phyloP scores from a whole-genome alignment of 2,113 vertebrate species.

The Lethenteron reissneri region DNA sequence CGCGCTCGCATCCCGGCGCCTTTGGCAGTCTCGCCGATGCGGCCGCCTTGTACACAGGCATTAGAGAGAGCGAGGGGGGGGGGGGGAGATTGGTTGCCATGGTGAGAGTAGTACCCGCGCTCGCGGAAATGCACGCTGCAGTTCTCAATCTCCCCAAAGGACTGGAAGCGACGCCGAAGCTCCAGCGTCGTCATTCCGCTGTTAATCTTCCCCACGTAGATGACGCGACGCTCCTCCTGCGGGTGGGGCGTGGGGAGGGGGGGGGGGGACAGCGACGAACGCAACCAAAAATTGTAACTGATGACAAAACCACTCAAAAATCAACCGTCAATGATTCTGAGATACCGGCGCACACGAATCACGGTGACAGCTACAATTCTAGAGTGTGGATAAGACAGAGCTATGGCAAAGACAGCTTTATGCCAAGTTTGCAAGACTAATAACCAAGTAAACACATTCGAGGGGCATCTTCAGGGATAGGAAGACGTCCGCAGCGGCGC shows the following conservation, averaged over 20 bases:
- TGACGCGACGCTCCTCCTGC: slow-evolving; percentile 82
- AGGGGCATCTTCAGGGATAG: too few species aligned
- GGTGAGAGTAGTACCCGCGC: slow-evolving; percentile 39
- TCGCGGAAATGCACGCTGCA: slow-evolving; percentile 77
- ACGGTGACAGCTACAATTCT: background rate
- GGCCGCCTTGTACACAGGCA: too few species aligned
- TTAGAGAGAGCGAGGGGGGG: too few species aligned
- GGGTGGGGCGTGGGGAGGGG: slow-evolving; percentile 6
- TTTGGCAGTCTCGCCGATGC: too few species aligned
- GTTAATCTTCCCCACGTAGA: slow-evolving; percentile 81
- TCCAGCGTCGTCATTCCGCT: slow-evolving; percentile 63
- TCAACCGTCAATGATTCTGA: background rate
- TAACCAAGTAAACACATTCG: too few species aligned
- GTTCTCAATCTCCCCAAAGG: slow-evolving; percentile 98
- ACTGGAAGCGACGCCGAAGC: slow-evolving; percentile 87
- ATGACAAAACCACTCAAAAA: background rate
- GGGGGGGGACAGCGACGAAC: background rate
- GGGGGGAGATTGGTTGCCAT: too few species aligned
- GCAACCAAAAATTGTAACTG: background rate
- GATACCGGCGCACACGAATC: background rate
- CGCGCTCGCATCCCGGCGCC: too few species aligned
- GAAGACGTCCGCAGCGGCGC: too few species aligned
- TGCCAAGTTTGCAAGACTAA: background rate
- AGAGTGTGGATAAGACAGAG: background rate
- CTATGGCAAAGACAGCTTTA: background rate